Conservation (phyloP, 1,140 invertebrate genomes). For the Caerostris extrusa region DNA sequence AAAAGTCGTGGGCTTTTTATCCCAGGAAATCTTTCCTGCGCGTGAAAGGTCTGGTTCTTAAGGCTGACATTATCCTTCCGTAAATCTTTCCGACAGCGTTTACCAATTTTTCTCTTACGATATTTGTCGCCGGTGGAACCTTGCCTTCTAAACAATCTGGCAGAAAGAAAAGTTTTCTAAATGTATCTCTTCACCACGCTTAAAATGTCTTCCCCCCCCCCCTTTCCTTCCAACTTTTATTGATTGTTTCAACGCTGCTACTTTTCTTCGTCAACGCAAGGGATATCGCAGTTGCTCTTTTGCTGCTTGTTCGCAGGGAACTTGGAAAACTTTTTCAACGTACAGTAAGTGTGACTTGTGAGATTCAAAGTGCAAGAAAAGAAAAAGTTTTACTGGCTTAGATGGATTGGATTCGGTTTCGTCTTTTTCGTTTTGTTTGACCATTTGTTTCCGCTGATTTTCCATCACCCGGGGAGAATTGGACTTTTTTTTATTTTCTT, state of each 20-base stretch:
- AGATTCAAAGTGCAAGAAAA: conserved; percentile 5
- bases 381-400: neutral
- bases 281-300: neutral
- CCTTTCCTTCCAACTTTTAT: conserved; percentile 3
- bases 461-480: neutral
- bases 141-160: conserved; percentile 30
- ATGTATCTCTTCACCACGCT: neutral
- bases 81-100: conserved; percentile 60
- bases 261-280: conserved; percentile 44
- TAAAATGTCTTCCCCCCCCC: neutral
- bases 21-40: neutral
- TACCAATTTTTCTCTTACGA: conserved; percentile 58
- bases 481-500: too few species aligned
- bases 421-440: neutral
- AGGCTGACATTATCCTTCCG: conserved; percentile 24
- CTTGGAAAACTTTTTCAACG: conserved; percentile 1
- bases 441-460: neutral
- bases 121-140: conserved; percentile 42
- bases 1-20: neutral
- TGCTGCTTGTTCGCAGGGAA: neutral
- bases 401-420: neutral
- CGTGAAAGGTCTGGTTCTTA: conserved; percentile 53
- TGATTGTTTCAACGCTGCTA: conserved; percentile 61
- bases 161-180: neutral
- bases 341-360: conserved; percentile 26